A percentile compares a stretch with the other conserved stretches of the same genome.
phyloP scores from a whole-genome alignment of 2,888 invertebrate genomes.

The Podabrus alpinus region DNA sequence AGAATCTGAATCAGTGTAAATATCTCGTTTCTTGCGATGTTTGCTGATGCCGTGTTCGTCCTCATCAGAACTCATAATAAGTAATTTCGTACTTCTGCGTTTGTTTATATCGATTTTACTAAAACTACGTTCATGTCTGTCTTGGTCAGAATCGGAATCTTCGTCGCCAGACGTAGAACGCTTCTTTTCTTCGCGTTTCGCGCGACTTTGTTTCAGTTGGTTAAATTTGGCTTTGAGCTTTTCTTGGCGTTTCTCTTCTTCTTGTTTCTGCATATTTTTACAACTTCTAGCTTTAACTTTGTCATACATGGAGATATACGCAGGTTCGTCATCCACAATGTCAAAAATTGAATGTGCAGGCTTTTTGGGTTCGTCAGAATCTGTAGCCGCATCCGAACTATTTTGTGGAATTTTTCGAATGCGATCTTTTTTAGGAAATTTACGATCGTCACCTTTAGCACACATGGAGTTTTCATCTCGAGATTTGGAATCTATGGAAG shows the following conservation, averaged over 20 bases:
- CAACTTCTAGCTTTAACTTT: slow-evolving; percentile 93
- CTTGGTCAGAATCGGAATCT: slow-evolving; percentile 71
- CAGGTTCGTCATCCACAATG: slow-evolving; percentile 85
- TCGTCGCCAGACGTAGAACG: slow-evolving; percentile 88
- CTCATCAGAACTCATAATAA: slow-evolving; percentile 52
- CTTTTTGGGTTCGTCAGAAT: slow-evolving; percentile 83
- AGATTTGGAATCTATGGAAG: slow-evolving; percentile 60
- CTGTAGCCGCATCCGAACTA: slow-evolving; percentile 69
- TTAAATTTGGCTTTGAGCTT: slow-evolving; percentile 90
- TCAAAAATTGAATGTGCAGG: slow-evolving; percentile 92
- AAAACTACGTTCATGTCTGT: slow-evolving; percentile 45
- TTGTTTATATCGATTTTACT: slow-evolving; percentile 40
- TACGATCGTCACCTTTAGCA: slow-evolving; percentile 39
- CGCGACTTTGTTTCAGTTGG: slow-evolving; percentile 83
- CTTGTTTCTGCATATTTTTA: slow-evolving; percentile 91
- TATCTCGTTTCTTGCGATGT: slow-evolving; percentile 54
- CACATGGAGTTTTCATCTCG: slow-evolving; percentile 53
- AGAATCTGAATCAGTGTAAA: slow-evolving; percentile 60
- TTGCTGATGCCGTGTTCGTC: slow-evolving; percentile 44
- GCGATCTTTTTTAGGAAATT: slow-evolving; percentile 45
- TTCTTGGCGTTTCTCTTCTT: slow-evolving; percentile 83
- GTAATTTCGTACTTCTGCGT: slow-evolving; percentile 46
- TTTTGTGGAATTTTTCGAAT: slow-evolving; percentile 54
- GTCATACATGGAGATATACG: slow-evolving; percentile 96
- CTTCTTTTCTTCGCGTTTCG: slow-evolving; percentile 87